These are phyloP conservation scores for Perdita meconis DNA, from an alignment of 2,888 invertebrate genomes.

Conservation along the genomic window DNA sequence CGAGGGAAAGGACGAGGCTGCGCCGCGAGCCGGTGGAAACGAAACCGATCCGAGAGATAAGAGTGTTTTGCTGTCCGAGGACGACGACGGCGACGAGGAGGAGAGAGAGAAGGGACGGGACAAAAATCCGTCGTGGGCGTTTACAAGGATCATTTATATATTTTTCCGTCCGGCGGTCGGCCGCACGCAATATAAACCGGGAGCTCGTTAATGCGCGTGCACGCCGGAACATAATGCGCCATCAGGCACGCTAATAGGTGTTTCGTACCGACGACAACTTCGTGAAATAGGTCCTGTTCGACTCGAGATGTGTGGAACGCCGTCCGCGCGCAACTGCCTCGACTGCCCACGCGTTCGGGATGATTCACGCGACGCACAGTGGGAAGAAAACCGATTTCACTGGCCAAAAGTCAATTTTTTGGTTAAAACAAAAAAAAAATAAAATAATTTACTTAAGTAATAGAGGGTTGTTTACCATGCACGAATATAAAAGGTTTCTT, in stretches of 20 bases:
- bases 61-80: neutral
- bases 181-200: conserved; percentile 54
- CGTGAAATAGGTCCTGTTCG: conserved; percentile 64
- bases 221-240: conserved; percentile 77
- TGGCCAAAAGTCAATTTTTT: too few species aligned
- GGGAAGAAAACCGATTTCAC: too few species aligned
- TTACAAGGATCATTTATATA: conserved; percentile 52
- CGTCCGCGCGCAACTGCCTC: conserved; percentile 42
- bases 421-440: too few species aligned
- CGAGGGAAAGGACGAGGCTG: conserved; percentile 40
- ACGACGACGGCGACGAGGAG: neutral
- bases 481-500: too few species aligned
- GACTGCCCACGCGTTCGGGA: conserved; percentile 64
- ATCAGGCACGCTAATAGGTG: conserved; percentile 79
- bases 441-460: too few species aligned
- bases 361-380: conserved; percentile 73
- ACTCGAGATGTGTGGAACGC: conserved; percentile 35
- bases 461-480: too few species aligned
- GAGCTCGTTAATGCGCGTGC: conserved; percentile 79
- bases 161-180: conserved; percentile 22
- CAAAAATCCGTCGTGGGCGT: conserved; percentile 58
- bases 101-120: conserved; percentile 25
- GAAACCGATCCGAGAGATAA: conserved; percentile 50
- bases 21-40: conserved; percentile 20
- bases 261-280: conserved; percentile 78